Conservation (phyloP, 2,888 invertebrate genomes). For the Dasysyrphus albostriatus region DNA sequence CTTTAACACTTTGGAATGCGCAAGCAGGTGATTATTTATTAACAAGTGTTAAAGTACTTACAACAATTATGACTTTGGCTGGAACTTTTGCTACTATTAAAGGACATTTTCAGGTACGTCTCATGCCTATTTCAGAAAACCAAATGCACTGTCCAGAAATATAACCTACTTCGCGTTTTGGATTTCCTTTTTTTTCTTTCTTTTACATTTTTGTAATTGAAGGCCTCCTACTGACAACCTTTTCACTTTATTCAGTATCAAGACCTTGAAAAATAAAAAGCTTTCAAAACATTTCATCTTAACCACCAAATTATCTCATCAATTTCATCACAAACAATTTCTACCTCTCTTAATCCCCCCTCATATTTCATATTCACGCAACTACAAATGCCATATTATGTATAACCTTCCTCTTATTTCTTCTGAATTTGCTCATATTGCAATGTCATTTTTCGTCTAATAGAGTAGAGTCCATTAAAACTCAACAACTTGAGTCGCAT, state of each 20-base stretch:
- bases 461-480: slow-evolving; percentile 64
- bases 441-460: slow-evolving; percentile 62
- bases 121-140: too few relatives aligned
- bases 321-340: slow-evolving; percentile 4
- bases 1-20: too few relatives aligned
- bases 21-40: too few relatives aligned
- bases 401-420: not conserved
- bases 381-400: not conserved
- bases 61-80: too few relatives aligned
- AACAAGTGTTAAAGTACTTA: too few relatives aligned
- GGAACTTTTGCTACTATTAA: too few relatives aligned
- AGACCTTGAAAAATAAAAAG: slow-evolving; percentile 14
- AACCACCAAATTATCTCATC: slow-evolving; percentile 29
- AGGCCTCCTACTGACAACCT: not conserved
- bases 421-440: slow-evolving; percentile 29
- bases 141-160: too few relatives aligned
- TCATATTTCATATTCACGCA: too few relatives aligned
- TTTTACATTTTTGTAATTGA: not conserved
- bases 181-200: too few relatives aligned
- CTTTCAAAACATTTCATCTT: slow-evolving; percentile 1
- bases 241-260: not conserved
- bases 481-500: slow-evolving; percentile 66
- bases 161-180: too few relatives aligned
- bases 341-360: not conserved
- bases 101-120: too few relatives aligned